phyloP scores from a whole-genome alignment of 2,113 vertebrate genomes.

The Nyctereutes procyonoides region DNA sequence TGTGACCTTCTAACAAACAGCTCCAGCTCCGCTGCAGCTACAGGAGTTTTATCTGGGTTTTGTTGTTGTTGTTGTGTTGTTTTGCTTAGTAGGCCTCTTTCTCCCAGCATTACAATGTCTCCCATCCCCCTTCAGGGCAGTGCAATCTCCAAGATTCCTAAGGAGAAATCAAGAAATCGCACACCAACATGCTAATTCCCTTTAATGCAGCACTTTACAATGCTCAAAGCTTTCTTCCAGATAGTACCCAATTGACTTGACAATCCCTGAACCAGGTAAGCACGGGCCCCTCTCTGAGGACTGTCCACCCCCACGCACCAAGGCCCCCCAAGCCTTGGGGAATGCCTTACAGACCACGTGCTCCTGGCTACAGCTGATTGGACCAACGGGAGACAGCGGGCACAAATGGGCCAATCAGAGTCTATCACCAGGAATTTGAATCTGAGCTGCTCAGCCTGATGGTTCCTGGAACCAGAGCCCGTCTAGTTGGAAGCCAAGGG shows the following conservation, averaged over 20 bases:
- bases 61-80: too few species aligned
- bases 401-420: neutral
- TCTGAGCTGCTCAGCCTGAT: neutral
- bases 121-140: neutral
- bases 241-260: neutral
- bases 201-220: neutral
- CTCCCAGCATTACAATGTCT: neutral
- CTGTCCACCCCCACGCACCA: neutral
- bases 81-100: neutral
- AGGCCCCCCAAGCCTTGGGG: too few species aligned
- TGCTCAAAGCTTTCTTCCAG: neutral
- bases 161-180: neutral
- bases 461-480: neutral
- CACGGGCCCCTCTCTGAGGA: neutral
- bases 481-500: neutral
- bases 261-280: neutral
- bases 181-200: neutral
- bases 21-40: neutral
- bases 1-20: neutral
- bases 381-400: neutral
- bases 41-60: neutral
- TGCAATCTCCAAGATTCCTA: neutral
- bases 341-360: neutral
- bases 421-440: neutral
- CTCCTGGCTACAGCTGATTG: neutral